Percentiles rank a stretch among this genome's conserved stretches.
Conservation (phyloP, 2,888 invertebrate species). For the Carabus problematicus region DNA sequence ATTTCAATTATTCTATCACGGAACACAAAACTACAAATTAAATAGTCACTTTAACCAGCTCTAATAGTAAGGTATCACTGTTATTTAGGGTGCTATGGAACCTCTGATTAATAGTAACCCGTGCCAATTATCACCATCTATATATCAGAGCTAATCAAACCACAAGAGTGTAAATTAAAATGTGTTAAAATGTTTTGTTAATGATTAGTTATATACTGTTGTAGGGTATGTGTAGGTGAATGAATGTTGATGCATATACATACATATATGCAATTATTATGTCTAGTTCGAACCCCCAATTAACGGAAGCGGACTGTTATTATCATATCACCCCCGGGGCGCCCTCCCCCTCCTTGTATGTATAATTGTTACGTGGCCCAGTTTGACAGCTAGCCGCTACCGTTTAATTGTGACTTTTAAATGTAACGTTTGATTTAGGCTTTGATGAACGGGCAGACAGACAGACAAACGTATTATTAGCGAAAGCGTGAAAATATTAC, state of each 20-base stretch:
- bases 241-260: background rate
- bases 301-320: conserved; percentile 16
- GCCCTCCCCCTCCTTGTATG: no score
- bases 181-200: conserved; percentile 10
- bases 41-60: no score
- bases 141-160: background rate
- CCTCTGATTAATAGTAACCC: background rate
- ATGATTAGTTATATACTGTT: background rate
- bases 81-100: no score
- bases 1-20: no score
- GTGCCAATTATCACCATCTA: conserved; percentile 6
- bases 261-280: background rate
- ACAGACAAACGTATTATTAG: no score
- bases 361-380: no score
- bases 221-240: conserved; percentile 1
- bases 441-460: background rate
- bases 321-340: conserved; percentile 16
- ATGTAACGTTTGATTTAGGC: conserved; percentile 3
- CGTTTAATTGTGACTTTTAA: conserved; percentile 13
- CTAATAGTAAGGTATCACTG: no score
- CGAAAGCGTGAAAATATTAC: no score
- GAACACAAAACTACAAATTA: no score
- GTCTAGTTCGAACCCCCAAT: conserved; percentile 10
- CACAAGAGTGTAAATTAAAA: conserved; percentile 10
- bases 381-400: conserved; percentile 14